Conservation (phyloP, 1,140 invertebrate genomes). For the Temnothorax curvispinosus region DNA sequence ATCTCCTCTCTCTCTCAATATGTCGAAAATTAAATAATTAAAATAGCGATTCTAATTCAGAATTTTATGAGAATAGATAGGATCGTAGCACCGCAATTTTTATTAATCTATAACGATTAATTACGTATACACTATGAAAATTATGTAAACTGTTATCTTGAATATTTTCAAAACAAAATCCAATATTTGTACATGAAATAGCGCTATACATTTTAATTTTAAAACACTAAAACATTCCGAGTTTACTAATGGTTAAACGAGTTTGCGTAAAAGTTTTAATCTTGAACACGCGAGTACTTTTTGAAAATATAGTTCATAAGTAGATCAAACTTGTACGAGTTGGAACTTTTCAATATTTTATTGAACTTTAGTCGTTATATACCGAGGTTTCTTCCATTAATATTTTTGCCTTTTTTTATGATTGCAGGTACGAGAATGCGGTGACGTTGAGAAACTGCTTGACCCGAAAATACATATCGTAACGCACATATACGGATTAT, state of each 20-base stretch:
- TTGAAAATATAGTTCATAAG: background rate
- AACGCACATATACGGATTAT: constrained; percentile 46
- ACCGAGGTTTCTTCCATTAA: background rate
- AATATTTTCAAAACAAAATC: background rate
- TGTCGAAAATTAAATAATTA: background rate
- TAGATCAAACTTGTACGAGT: background rate
- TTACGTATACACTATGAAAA: too few species aligned
- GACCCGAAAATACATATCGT: constrained; percentile 61
- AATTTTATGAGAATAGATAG: background rate
- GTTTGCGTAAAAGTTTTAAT: constrained; percentile 8
- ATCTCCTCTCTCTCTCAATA: background rate
- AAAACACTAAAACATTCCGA: background rate
- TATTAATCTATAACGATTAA: background rate
- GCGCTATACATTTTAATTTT: background rate
- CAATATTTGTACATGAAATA: background rate
- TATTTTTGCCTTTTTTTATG: background rate
- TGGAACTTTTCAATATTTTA: constrained; percentile 6
- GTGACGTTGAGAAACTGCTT: constrained; percentile 41
- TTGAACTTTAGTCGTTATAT: background rate
- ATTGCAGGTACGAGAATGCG: constrained; percentile 65
- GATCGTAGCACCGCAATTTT: background rate
- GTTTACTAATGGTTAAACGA: background rate
- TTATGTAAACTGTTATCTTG: background rate
- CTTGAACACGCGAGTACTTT: background rate
- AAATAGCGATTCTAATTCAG: background rate